Conservation (phyloP, 2,797 vertebrate genomes). For the Semaprochilodus insignis region DNA sequence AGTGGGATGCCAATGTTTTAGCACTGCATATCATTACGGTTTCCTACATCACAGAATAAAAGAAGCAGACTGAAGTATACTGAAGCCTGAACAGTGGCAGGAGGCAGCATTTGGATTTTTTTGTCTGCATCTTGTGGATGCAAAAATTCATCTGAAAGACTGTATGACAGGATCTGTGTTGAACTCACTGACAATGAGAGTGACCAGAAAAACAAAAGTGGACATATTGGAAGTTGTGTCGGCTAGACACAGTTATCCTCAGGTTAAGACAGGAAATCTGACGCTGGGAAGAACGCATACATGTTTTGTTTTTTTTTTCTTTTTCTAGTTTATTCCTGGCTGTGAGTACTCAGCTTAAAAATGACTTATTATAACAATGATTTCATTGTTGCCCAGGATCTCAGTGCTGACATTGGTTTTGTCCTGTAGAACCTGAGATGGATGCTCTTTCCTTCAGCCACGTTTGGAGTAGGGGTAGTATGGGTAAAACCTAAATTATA, state of each 20-base stretch:
- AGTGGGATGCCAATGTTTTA: background rate
- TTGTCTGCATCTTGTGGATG: constrained; percentile 18
- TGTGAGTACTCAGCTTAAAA: background rate
- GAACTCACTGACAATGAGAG: constrained; percentile 8
- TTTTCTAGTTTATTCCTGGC: constrained; percentile 15
- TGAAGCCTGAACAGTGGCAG: constrained; percentile 3
- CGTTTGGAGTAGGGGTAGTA: background rate
- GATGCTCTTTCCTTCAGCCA: background rate
- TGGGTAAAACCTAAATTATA: too few species aligned
- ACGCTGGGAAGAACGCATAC: background rate
- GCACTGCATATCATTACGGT: background rate
- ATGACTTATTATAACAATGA: background rate
- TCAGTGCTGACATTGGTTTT: constrained; percentile 3
- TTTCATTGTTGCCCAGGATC: background rate
- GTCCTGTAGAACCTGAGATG: constrained; percentile 23
- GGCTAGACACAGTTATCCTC: background rate
- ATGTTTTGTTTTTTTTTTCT: constrained; percentile 15
- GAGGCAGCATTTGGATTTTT: background rate
- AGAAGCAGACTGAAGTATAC: background rate
- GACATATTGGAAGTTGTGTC: constrained; percentile 7
- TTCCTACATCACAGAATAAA: background rate
- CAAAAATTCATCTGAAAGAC: constrained; percentile 1
- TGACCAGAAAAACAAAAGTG: background rate
- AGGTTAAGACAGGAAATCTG: constrained; percentile 8
- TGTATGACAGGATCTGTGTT: background rate